A percentile compares a stretch with the other conserved stretches of the same genome.
Evolutionary conservation across 2,888 invertebrate species (phyloP).

Genomic region (Eristalis tenax): DNA sequence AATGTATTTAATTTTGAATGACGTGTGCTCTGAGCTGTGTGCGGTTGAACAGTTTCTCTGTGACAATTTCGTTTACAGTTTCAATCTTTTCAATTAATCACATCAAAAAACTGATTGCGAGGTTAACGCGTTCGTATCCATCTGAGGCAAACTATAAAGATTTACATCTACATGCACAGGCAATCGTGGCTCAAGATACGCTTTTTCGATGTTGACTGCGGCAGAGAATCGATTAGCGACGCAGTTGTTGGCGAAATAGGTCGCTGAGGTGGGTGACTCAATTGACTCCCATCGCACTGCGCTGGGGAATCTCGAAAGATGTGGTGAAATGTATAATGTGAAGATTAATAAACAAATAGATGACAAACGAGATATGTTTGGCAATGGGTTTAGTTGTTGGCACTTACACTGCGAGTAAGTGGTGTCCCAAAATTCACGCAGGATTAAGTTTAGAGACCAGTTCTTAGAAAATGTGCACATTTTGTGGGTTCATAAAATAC

Average conservation of each 20-base stretch:
- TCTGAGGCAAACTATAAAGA: not conserved
- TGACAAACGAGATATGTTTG: not conserved
- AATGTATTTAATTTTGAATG: not conserved
- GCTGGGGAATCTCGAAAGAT: not conserved
- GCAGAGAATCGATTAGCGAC: not conserved
- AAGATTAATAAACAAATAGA: not conserved
- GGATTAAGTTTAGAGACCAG: too few relatives aligned
- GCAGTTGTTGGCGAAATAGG: not conserved
- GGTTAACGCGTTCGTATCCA: not conserved
- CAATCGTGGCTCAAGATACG: not conserved
- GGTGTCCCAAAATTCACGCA: too few relatives aligned
- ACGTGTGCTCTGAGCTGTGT: not conserved
- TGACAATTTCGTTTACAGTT: not conserved
- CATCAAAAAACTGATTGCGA: not conserved
- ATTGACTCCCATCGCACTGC: not conserved
- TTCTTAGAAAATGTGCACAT: too few relatives aligned
- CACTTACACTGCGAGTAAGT: not conserved
- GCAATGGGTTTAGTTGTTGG: not conserved
- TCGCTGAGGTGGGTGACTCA: not conserved
- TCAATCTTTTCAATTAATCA: not conserved
- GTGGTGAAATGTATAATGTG: not conserved
- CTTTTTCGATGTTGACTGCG: not conserved
- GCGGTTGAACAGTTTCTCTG: not conserved
- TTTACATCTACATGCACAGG: not conserved
- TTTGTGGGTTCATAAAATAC: too few relatives aligned